Evolutionary conservation across 2,797 vertebrate genomes (phyloP), one percentile per base, ranked within the genome.

Genomic region (Cryptoprocta ferox): DNA sequence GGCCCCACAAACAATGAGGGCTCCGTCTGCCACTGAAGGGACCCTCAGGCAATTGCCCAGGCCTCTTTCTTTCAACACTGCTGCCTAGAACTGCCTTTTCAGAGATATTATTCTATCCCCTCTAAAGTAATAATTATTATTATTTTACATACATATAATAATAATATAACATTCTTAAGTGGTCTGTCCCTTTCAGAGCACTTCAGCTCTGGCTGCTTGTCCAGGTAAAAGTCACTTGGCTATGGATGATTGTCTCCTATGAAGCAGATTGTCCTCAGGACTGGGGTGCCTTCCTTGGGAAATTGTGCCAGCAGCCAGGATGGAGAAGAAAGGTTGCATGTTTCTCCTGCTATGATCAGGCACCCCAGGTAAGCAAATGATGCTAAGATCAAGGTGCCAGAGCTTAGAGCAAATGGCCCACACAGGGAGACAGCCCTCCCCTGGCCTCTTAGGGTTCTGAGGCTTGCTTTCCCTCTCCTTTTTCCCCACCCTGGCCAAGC

Each of bases 291-390:
- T 89, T 73, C 76, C 70, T 68, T 71, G 53, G 53, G 37, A 87
- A 95, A 92, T 59, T 61, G 48, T 83, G 73, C n/a, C 71, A 91
- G 37, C 63, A 82, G 56, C 21, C 61, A 92, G 24, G 45, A 92
- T 30, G 35, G 78, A 80, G 63, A 83, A 93, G 35, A 84, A 70
- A 21, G 73, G 76, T 28, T 82, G 42, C 15, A 63, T 91, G 3
- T 81, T 48, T 39, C 95, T n/a, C 66, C 65, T 88, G 78, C 85
- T 76, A 48, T 85, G 78, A 90, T 39, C 28, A 80, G 68, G 45
- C 37, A 82, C 24, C 81, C 53, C 30, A 71, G 66, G 39, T 61
- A 65, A 95, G 35, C 83, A 71, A 61, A 45, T 75, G 26, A 30
- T 45, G 48, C 75, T 75, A 45, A 92, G 15, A 50, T 76, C 39